These are phyloP conservation scores for Nannoperca australis DNA, from an alignment of 2,797 vertebrate genomes.

Conservation along the genomic window DNA sequence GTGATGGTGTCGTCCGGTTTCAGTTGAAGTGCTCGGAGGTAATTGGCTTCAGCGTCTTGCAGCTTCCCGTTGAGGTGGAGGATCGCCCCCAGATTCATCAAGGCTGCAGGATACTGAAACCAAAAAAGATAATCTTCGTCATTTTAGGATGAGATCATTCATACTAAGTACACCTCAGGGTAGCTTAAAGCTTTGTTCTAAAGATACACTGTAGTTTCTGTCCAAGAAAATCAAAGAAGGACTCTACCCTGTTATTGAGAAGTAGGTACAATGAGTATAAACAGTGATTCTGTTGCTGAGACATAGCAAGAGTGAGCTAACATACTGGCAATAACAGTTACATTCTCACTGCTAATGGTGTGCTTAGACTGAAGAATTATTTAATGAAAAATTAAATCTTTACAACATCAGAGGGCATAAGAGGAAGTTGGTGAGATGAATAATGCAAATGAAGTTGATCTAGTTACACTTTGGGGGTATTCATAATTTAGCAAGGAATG, in stretches of 20 bases:
- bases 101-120: conserved; percentile 94
- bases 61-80: conserved; percentile 98
- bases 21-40: conserved; percentile 94
- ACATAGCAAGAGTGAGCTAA: not conserved
- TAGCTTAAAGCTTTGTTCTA: conserved; percentile 13
- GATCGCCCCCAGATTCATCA: conserved; percentile 99
- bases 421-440: conserved; percentile 37
- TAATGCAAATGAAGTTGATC: conserved; percentile 39
- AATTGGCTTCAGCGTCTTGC: conserved; percentile 95
- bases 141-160: conserved; percentile 23
- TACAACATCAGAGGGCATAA: conserved; percentile 16
- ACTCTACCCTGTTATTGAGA: not conserved
- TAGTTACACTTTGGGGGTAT: conserved; percentile 30
- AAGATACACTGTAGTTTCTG: not conserved
- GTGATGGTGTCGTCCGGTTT: conserved; percentile 98
- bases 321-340: not conserved
- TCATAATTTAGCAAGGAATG: conserved; percentile 39
- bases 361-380: conserved; percentile 39
- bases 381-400: conserved; percentile 39
- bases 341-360: conserved; percentile 11
- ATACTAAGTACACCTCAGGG: conserved; percentile 6
- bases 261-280: not conserved
- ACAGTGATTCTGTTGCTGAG: conserved; percentile 9
- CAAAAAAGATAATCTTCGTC: conserved; percentile 25
- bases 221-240: conserved; percentile 18